phyloP scores from a whole-genome alignment of 2,113 vertebrate species.

The Tachysurus vachellii region DNA sequence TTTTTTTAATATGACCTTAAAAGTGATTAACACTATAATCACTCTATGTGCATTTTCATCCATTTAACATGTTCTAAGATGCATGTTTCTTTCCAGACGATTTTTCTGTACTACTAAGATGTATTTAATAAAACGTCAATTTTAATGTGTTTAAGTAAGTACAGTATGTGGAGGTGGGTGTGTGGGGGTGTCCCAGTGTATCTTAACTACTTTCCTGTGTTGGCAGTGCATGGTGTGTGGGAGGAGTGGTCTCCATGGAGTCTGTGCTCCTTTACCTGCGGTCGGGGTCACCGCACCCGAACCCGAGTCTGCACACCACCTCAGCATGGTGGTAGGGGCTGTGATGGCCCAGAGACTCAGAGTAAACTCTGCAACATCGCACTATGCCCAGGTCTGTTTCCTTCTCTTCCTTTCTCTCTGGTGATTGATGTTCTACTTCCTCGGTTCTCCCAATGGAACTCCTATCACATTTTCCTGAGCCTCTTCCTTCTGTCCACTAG shows the following conservation, averaged over 20 bases:
- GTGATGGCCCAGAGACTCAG: slow-evolving; percentile 96
- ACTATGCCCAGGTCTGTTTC: slow-evolving; percentile 89
- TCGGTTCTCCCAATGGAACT: background rate
- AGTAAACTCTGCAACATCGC: slow-evolving; percentile 99
- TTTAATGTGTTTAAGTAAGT: slow-evolving; percentile 5
- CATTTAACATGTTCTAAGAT: slow-evolving; percentile 8
- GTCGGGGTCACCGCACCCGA: slow-evolving; percentile 96
- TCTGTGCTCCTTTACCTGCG: slow-evolving; percentile 98
- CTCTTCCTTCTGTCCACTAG: slow-evolving; percentile 28
- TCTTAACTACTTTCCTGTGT: slow-evolving; percentile 79
- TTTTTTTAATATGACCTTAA: background rate
- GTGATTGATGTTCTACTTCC: background rate
- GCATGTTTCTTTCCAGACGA: background rate
- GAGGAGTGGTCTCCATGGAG: slow-evolving; percentile 99
- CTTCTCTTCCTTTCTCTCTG: background rate
- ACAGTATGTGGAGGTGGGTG: background rate
- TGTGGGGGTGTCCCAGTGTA: slow-evolving; percentile 44
- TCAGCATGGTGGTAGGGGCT: slow-evolving; percentile 93
- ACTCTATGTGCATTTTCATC: slow-evolving; percentile 13
- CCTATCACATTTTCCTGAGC: background rate
- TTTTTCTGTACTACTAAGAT: background rate
- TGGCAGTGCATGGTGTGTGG: slow-evolving; percentile 99
- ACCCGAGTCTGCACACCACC: slow-evolving; percentile 94
- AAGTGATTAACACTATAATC: slow-evolving; percentile 7
- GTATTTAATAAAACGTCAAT: background rate